A percentile compares a stretch with the other conserved stretches of the same genome.
Conservation (phyloP, 1,140 invertebrate species). For the Portunus trituberculatus region DNA sequence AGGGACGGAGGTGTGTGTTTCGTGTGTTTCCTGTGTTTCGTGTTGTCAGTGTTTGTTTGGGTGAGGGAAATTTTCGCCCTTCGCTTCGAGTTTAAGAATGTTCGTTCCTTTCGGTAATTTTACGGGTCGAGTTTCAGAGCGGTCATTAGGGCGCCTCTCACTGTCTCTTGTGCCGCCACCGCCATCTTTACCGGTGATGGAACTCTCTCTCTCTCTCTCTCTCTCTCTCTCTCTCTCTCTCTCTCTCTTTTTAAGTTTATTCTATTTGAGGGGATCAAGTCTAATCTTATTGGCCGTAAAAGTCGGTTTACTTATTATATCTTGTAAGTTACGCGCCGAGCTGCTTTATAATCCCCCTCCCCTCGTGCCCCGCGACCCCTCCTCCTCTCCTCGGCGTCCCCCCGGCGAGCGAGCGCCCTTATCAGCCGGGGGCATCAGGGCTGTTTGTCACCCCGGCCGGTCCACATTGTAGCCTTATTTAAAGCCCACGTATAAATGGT, state of each 20-base stretch:
- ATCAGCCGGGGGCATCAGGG: neutral
- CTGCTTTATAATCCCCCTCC: slow-evolving; percentile 25
- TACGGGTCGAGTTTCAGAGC: too few species aligned
- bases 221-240: slow-evolving; percentile 45
- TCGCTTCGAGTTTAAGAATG: too few species aligned
- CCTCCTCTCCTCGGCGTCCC: neutral
- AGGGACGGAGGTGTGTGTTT: too few species aligned
- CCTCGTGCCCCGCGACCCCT: neutral
- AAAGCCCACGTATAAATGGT: slow-evolving; percentile 69
- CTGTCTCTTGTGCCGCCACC: slow-evolving; percentile 6
- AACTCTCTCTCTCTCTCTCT: slow-evolving; percentile 36
- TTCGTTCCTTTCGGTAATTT: too few species aligned
- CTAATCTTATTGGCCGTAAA: slow-evolving; percentile 22
- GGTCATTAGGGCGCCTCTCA: neutral
- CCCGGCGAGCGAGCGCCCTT: neutral
- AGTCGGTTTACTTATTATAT: slow-evolving; percentile 31
- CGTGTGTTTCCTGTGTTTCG: too few species aligned
- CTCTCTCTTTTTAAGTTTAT: slow-evolving; percentile 30
- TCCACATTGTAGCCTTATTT: slow-evolving; percentile 52
- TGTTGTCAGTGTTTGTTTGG: too few species aligned
- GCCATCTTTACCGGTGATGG: neutral
- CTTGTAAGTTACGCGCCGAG: slow-evolving; percentile 28
- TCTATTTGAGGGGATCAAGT: slow-evolving; percentile 13
- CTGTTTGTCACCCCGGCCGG: neutral
- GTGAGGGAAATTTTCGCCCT: too few species aligned